These are phyloP conservation scores for Anastrepha ludens DNA, from an alignment of 1,140 invertebrate genomes.

Conservation along the genomic window DNA sequence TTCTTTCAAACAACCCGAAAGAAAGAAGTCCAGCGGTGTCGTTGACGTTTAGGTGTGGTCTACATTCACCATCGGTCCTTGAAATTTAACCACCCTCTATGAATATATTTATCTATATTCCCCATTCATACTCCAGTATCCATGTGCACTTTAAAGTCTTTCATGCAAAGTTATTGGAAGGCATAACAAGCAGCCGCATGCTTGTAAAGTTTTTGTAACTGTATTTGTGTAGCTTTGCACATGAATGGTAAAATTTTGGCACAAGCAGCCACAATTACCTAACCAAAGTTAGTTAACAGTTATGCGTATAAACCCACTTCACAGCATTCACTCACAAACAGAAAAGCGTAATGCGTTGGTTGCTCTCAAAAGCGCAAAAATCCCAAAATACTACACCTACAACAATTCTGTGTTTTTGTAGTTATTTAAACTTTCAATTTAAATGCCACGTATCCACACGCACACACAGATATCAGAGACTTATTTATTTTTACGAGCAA, in stretches of 20 bases:
- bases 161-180: neutral
- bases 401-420: neutral
- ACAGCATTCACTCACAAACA: neutral
- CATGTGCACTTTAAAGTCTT: neutral
- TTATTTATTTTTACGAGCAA: conserved; percentile 29
- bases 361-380: neutral
- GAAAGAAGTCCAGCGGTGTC: too few relatives aligned
- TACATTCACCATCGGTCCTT: too few relatives aligned
- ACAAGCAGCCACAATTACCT: conserved; percentile 30
- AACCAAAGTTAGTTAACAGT: conserved; percentile 44
- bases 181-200: neutral
- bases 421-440: conserved; percentile 5
- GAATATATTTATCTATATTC: too few relatives aligned
- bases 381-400: neutral
- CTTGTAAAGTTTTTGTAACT: neutral
- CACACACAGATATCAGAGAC: neutral
- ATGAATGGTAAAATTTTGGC: neutral
- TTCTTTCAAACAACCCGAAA: too few relatives aligned
- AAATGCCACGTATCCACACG: neutral
- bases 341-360: neutral
- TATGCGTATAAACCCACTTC: neutral
- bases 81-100: too few relatives aligned
- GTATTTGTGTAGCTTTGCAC: neutral
- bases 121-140: too few relatives aligned
- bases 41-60: too few relatives aligned